phyloP scores from a whole-genome alignment of 2,113 vertebrate species.

The Mesembrinibis cayennensis region DNA sequence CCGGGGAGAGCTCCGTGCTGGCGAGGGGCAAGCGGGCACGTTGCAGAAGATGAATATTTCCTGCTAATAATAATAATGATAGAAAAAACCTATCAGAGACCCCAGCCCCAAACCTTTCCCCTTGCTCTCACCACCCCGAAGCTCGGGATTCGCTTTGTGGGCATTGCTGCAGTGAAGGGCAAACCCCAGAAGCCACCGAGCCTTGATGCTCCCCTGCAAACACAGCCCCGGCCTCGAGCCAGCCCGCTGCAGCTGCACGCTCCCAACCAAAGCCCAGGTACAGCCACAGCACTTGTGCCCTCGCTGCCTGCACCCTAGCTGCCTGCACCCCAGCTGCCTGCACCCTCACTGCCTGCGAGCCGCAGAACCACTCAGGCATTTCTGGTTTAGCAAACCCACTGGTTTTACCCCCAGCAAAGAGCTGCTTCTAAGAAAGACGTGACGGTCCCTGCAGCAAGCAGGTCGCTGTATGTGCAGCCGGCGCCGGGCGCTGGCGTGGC shows the following conservation, averaged over 20 bases:
- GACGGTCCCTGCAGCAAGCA: not conserved
- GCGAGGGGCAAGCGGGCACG: fast-evolving
- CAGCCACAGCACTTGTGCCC: not conserved
- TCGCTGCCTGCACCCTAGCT: not conserved
- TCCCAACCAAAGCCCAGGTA: not conserved
- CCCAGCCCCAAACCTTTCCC: not conserved
- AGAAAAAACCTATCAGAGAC: no score
- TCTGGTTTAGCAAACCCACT: not conserved
- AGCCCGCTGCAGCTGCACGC: not conserved
- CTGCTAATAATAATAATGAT: not conserved
- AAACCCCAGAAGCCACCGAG: not conserved
- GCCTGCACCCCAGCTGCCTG: not conserved
- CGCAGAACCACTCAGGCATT: not conserved
- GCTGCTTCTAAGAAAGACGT: not conserved
- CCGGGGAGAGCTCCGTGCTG: fast-evolving
- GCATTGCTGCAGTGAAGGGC: not conserved
- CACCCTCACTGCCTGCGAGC: not conserved
- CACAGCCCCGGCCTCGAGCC: not conserved
- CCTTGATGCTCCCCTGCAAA: not conserved
- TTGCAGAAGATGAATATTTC: not conserved
- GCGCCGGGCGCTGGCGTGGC: not conserved
- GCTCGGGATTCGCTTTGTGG: not conserved
- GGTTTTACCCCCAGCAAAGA: not conserved
- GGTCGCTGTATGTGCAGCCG: not conserved
- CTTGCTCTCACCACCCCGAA: not conserved